Conservation (phyloP, 2,113 vertebrate species). For the Petaurus breviceps region DNA sequence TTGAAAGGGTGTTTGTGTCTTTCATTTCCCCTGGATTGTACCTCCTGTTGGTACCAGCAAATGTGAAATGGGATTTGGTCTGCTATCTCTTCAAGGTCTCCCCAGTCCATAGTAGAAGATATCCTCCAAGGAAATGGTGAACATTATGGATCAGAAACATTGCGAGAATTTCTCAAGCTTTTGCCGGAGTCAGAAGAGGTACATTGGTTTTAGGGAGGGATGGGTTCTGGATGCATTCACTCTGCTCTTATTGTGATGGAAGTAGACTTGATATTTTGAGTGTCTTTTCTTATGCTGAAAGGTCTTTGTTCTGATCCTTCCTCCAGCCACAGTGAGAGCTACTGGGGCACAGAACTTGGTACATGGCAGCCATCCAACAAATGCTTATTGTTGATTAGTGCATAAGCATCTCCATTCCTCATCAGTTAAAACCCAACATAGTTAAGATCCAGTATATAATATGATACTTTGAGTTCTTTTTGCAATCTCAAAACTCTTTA, state of each 20-base stretch:
- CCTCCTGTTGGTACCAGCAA: slow-evolving; percentile 45
- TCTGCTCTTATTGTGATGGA: background rate
- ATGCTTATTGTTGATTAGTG: background rate
- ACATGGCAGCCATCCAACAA: background rate
- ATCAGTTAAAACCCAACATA: background rate
- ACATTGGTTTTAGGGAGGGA: slow-evolving; percentile 54
- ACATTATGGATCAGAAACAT: slow-evolving; percentile 89
- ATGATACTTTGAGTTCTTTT: background rate
- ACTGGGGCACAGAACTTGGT: background rate
- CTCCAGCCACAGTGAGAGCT: background rate
- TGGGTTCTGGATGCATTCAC: slow-evolving; percentile 27
- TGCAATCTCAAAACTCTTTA: slow-evolving; percentile 27
- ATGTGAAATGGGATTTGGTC: slow-evolving; percentile 59
- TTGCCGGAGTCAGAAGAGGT: slow-evolving; percentile 97
- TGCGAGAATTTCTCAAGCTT: slow-evolving; percentile 95
- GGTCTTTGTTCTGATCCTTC: background rate
- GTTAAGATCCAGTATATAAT: slow-evolving; percentile 12
- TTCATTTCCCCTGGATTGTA: slow-evolving; percentile 48
- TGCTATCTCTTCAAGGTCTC: slow-evolving; percentile 88
- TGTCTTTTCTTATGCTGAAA: background rate
- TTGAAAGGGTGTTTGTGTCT: background rate
- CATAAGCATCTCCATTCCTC: background rate
- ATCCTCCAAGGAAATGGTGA: slow-evolving; percentile 91
- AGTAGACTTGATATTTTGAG: background rate
- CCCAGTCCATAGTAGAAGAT: slow-evolving; percentile 93